Base-by-base conservation (phyloP, 2,888 invertebrate species). In the Ectemnius cavifrons region DNA sequence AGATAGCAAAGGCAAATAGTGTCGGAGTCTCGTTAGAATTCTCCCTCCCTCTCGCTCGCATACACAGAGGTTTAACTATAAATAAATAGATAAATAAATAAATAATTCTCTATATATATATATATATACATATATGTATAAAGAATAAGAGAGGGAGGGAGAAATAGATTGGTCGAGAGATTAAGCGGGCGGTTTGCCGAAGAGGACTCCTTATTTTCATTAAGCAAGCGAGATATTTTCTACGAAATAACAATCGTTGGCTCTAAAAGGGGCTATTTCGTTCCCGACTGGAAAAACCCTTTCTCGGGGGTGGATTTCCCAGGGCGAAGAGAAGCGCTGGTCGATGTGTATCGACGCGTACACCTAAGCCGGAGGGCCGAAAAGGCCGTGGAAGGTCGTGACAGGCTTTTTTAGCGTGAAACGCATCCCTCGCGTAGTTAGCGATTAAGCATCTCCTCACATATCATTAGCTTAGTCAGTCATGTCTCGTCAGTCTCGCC, bases 391-490 rank as follows among this genome's bases (percentile, higher is more conserved):
- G 65, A 69, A 64, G 66, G 67, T 65, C 65, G 73, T 74, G 16
- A 68, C 27, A 64, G 63, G 75, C 67, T 67, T 62, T 47, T 60
- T 59, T 59, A 58, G 68, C 71, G 60, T 72, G 52, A 45, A 61
- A 63, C 72, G 62, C 72, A 62, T 20, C 57, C 70, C 58, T 74
- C 65, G 64, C 71, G 67, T 37, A 37, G 37, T 67, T 68, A 66
- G 72, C 49, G 58, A 60, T 69, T 74, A 74, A 81, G 66, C 75
- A 70, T 73, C 47, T 72, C 71, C 75, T 77, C 81, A 81, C 79
- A 81, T 81, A 81, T 81, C 81, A 81, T 75, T 81, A 81, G 79
- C 64, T 79, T 71, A 71, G 73, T 75, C 63, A 37, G 37, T 37
- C 37, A 37, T 37, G 37, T 37, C 37, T 37, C 37, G 37, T 37